These are phyloP conservation scores for Aplochiton taeniatus DNA, from an alignment of 2,797 vertebrate genomes.

Conservation along the genomic window DNA sequence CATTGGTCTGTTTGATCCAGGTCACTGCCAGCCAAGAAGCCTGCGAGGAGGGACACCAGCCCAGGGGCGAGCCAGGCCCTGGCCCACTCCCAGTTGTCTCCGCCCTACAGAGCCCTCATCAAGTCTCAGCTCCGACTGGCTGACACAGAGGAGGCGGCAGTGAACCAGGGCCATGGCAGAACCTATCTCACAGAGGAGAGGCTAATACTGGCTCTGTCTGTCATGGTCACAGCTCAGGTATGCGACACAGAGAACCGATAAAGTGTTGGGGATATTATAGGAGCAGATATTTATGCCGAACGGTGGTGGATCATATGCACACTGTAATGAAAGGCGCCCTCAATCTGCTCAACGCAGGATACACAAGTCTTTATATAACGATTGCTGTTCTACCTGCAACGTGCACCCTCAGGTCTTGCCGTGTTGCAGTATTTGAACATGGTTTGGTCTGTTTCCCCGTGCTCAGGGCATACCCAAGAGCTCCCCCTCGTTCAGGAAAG, in stretches of 20 bases:
- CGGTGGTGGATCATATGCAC: too few species aligned
- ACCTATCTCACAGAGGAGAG: conserved; percentile 86
- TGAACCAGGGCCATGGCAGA: conserved; percentile 78
- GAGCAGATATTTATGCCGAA: too few species aligned
- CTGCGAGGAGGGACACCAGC: conserved; percentile 66
- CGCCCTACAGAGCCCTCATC: conserved; percentile 12
- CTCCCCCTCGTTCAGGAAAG: background rate
- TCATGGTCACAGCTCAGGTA: conserved; percentile 87
- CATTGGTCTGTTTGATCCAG: background rate
- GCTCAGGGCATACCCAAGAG: conserved; percentile 10
- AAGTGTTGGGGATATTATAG: too few species aligned
- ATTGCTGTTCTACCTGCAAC: too few species aligned
- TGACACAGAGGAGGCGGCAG: conserved; percentile 80
- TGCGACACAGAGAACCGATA: background rate
- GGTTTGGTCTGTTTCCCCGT: background rate
- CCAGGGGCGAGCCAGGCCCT: conserved; percentile 33
- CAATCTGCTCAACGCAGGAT: too few species aligned
- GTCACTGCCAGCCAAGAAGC: conserved; percentile 48
- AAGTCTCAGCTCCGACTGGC: conserved; percentile 76
- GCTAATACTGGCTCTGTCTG: conserved; percentile 80
- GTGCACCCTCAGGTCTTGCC: too few species aligned
- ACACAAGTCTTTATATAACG: too few species aligned
- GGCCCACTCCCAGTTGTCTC: background rate
- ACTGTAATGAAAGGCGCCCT: too few species aligned
- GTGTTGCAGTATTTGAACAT: too few species aligned